These are phyloP conservation scores for Huso huso DNA, from an alignment of 2,797 vertebrate genomes.

Conservation along the genomic window DNA sequence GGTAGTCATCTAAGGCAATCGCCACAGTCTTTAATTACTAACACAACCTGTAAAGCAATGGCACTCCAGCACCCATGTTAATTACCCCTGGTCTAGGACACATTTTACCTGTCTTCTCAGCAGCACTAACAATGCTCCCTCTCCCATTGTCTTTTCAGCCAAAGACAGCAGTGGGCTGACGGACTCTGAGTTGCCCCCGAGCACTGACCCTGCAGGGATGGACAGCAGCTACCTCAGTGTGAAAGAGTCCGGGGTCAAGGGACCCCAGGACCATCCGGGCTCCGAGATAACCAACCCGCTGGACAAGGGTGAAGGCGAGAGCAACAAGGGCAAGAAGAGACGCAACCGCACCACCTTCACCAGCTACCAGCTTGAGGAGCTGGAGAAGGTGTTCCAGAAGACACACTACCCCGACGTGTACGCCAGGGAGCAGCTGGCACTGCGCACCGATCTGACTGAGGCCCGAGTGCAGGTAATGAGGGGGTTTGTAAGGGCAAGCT, in stretches of 20 bases:
- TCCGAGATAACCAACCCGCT: conserved; percentile 71
- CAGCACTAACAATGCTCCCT: background rate
- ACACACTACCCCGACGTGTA: conserved; percentile 97
- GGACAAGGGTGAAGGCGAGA: conserved; percentile 85
- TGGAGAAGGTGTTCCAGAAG: conserved; percentile 98
- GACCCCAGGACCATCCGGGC: conserved; percentile 68
- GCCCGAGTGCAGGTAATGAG: conserved; percentile 88
- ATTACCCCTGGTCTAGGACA: too few relatives aligned
- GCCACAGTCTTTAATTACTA: too few relatives aligned
- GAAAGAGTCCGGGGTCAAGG: conserved; percentile 81
- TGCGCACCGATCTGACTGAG: conserved; percentile 94
- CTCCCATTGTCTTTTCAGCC: conserved; percentile 44
- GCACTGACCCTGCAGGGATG: conserved; percentile 80
- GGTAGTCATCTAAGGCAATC: too few relatives aligned
- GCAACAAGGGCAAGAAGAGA: conserved; percentile 96
- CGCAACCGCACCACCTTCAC: conserved; percentile 97
- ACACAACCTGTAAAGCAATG: too few relatives aligned
- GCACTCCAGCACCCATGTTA: too few relatives aligned
- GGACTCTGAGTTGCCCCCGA: conserved; percentile 73
- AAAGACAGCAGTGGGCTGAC: conserved; percentile 79
- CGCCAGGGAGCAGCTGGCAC: conserved; percentile 91
- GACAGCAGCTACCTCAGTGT: conserved; percentile 83
- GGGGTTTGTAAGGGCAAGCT: background rate
- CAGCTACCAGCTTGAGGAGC: conserved; percentile 93
- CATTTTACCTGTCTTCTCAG: too few relatives aligned